These are phyloP conservation scores for Meles meles DNA, from an alignment of 2,113 vertebrate genomes.

Conservation along the genomic window DNA sequence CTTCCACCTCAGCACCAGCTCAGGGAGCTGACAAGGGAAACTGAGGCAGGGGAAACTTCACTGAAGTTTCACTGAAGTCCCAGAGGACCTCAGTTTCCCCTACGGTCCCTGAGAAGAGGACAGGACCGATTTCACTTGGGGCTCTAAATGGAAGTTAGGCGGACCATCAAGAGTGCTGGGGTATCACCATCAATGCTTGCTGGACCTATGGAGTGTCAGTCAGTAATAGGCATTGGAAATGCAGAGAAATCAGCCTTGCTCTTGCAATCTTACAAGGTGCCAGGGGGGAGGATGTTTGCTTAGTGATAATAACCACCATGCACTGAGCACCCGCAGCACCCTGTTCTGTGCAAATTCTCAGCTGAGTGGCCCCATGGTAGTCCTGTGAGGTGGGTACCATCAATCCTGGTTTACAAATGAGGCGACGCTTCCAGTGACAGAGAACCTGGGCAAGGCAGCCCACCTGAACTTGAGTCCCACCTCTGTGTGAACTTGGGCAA, in stretches of 20 bases:
- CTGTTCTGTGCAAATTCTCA: accelerated
- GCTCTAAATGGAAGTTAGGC: background rate
- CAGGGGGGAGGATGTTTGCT: background rate
- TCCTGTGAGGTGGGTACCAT: background rate
- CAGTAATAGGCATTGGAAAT: background rate
- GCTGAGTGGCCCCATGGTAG: background rate
- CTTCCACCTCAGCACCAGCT: background rate
- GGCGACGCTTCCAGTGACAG: background rate
- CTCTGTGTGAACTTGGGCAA: background rate
- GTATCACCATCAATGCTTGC: background rate
- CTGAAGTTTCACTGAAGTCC: too few relatives aligned
- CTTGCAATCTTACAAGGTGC: background rate
- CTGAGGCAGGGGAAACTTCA: constrained; percentile 51
- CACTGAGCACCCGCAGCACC: accelerated
- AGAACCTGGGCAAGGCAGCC: background rate
- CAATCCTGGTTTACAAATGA: background rate
- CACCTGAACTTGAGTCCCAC: background rate
- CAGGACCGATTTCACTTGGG: background rate
- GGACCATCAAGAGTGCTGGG: background rate
- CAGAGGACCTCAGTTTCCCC: background rate
- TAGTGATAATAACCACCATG: accelerated
- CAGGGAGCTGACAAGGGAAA: constrained; percentile 14
- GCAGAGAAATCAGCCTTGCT: background rate
- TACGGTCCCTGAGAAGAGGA: background rate
- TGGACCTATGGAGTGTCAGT: background rate